A percentile compares a stretch with the other conserved stretches of the same genome.
phyloP scores from a whole-genome alignment of 2,888 invertebrate species.

The Tridacna gigas region DNA sequence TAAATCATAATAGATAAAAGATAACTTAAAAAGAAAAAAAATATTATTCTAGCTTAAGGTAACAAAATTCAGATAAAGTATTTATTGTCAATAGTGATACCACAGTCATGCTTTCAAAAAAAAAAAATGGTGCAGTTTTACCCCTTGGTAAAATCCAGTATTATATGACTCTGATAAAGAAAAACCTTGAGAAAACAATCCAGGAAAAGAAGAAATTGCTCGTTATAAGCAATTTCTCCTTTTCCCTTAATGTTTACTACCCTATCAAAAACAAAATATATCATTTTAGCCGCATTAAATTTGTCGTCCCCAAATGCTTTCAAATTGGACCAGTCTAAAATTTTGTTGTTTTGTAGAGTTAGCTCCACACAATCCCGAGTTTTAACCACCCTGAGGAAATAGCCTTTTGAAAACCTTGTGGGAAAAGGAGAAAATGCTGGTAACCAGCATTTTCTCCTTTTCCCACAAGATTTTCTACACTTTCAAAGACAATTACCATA shows the following conservation, averaged over 20 bases:
- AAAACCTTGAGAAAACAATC: neutral
- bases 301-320: neutral
- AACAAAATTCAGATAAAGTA: constrained; percentile 17
- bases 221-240: neutral
- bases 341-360: neutral
- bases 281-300: neutral
- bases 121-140: neutral
- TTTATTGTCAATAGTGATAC: neutral
- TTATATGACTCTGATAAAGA: neutral
- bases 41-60: constrained; percentile 8
- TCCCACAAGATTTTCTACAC: too few relatives aligned
- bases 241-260: neutral
- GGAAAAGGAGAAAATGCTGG: too few relatives aligned
- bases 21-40: constrained; percentile 5
- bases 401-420: too few relatives aligned
- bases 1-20: constrained; percentile 27
- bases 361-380: too few relatives aligned
- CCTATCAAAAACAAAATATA: neutral
- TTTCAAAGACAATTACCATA: too few relatives aligned
- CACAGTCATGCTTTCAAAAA: neutral
- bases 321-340: neutral
- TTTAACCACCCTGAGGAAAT: too few relatives aligned
- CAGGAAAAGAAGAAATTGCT: neutral
- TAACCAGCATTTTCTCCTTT: too few relatives aligned
- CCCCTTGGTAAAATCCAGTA: neutral